Evolutionary conservation across 2,113 vertebrate genomes (phyloP).

Genomic region (Numenius arquata): DNA sequence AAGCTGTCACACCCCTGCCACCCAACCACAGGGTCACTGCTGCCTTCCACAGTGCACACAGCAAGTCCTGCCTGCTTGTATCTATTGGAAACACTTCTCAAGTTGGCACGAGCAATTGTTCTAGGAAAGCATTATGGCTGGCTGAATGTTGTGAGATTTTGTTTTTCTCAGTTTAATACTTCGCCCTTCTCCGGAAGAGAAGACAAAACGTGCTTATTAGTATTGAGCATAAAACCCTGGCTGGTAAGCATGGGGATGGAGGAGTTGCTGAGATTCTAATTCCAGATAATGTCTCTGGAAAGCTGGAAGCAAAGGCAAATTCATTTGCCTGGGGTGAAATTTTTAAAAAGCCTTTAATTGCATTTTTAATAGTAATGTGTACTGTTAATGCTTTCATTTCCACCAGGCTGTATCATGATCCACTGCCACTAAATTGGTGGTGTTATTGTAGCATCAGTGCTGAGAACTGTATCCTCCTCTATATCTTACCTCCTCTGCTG

Average conservation of each 20-base stretch:
- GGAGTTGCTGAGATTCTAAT: neutral
- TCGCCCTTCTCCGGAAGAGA: neutral
- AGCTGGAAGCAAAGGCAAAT: neutral
- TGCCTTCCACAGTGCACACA: fast-evolving
- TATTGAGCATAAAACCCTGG: neutral
- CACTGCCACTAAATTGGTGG: neutral
- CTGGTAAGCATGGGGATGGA: neutral
- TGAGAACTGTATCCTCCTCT: neutral
- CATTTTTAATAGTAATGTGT: neutral
- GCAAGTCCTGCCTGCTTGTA: neutral
- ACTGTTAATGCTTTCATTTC: neutral
- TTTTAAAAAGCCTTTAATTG: neutral
- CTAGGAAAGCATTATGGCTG: neutral
- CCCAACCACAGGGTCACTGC: neutral
- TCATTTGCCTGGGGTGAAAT: neutral
- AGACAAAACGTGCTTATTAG: neutral
- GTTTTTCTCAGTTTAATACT: neutral
- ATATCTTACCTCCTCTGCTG: neutral
- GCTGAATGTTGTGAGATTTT: neutral
- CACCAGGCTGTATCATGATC: neutral
- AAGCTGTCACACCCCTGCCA: neutral
- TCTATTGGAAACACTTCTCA: neutral
- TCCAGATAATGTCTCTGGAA: neutral
- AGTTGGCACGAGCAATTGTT: neutral
- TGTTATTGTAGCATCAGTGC: neutral